These are phyloP conservation scores for Drosophila tanythrix DNA, from an alignment of 2,888 invertebrate genomes.

Conservation along the genomic window DNA sequence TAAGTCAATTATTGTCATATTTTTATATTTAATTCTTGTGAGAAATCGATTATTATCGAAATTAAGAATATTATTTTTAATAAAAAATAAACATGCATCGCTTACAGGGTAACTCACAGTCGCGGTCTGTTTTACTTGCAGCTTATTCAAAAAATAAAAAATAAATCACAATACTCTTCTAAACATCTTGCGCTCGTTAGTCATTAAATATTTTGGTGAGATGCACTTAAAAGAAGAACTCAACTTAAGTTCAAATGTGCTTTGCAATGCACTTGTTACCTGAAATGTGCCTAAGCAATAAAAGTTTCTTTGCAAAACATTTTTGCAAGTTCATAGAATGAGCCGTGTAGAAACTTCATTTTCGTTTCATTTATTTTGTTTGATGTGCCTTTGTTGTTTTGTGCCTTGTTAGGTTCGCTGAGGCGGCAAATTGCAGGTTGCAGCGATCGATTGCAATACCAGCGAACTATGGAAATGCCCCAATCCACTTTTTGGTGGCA, in stretches of 20 bases:
- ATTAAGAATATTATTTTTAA: background rate
- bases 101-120: background rate
- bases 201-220: background rate
- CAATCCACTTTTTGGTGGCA: slow-evolving; percentile 41
- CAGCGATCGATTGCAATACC: slow-evolving; percentile 67
- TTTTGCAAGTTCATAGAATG: background rate
- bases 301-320: background rate
- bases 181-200: background rate
- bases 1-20: background rate
- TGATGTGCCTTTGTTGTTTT: slow-evolving; percentile 13
- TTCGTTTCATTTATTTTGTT: slow-evolving; percentile 17
- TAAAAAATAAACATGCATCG: background rate
- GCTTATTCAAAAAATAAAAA: background rate
- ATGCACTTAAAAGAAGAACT: background rate
- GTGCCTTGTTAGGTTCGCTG: slow-evolving; percentile 40
- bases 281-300: background rate
- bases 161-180: background rate
- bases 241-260: background rate
- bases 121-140: background rate
- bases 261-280: background rate
- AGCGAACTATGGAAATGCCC: slow-evolving; percentile 28
- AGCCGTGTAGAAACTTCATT: slow-evolving; percentile 18
- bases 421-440: slow-evolving; percentile 78
- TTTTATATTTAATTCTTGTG: background rate
- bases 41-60: no score